Evolutionary conservation across 2,888 invertebrate genomes (phyloP).

Genomic region (Pseudeuparius sepicola): DNA sequence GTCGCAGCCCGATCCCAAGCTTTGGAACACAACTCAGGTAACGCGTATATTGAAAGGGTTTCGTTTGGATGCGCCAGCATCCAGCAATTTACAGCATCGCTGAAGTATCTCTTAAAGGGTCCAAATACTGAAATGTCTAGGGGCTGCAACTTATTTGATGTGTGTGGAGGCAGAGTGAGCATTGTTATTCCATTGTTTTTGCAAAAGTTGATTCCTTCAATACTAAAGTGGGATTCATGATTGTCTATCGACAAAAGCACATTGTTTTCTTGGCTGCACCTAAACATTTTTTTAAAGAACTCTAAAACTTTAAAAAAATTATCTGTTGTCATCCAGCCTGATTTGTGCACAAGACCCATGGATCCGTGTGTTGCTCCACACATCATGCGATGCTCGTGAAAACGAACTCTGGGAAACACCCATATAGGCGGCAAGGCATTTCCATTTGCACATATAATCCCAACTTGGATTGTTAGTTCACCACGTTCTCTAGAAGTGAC

Average conservation of each 20-base stretch:
- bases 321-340: constrained; percentile 26
- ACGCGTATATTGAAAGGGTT: no score
- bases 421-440: constrained; percentile 14
- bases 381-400: constrained; percentile 20
- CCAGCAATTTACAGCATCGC: constrained; percentile 12
- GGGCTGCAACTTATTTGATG: constrained; percentile 13
- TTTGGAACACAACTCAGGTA: no score
- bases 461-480: constrained; percentile 9
- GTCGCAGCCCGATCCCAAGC: no score
- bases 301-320: constrained; percentile 22
- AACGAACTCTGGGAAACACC: constrained; percentile 13
- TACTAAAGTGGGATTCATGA: constrained; percentile 17
- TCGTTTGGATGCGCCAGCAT: constrained; percentile 12
- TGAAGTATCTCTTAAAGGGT: constrained; percentile 13
- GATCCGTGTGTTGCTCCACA: constrained; percentile 16
- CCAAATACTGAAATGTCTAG: constrained; percentile 13
- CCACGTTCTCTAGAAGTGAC: constrained; percentile 11
- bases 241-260: constrained; percentile 22
- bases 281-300: constrained; percentile 22
- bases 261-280: constrained; percentile 15
- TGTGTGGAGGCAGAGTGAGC: constrained; percentile 14
- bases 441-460: constrained; percentile 15
- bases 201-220: constrained; percentile 12
- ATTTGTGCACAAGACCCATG: constrained; percentile 21
- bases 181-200: constrained; percentile 5